Conservation (phyloP, 1,140 invertebrate genomes). For the Drosophila hydei region DNA sequence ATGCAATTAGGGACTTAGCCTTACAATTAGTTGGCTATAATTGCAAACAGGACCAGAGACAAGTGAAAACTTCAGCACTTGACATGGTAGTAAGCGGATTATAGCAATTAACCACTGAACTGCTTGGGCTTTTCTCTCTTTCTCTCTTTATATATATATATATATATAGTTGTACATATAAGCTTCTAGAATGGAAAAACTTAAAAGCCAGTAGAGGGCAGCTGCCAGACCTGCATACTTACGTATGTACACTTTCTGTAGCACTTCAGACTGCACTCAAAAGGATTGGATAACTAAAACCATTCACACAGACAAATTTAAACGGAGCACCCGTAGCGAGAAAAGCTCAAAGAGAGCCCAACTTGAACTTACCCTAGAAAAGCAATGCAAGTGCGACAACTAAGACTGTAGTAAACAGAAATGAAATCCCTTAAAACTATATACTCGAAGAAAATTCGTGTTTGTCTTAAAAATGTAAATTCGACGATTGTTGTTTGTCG, state of each 20-base stretch:
- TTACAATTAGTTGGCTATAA: constrained; percentile 48
- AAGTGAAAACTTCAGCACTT: constrained; percentile 33
- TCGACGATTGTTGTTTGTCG: too few species aligned
- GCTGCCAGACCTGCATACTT: background rate
- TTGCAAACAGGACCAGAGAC: constrained; percentile 31
- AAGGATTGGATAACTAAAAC: constrained; percentile 41
- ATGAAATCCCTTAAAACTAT: too few species aligned
- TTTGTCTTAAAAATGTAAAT: too few species aligned
- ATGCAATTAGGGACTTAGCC: constrained; percentile 47
- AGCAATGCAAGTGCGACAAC: too few species aligned
- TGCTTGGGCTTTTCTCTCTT: constrained; percentile 1
- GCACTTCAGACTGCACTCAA: constrained; percentile 44
- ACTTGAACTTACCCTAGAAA: constrained; percentile 2
- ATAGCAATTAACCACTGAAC: constrained; percentile 58
- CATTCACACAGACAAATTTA: constrained; percentile 14
- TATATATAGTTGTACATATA: background rate
- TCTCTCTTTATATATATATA: background rate
- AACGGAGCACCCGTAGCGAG: background rate
- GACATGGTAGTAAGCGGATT: constrained; percentile 64
- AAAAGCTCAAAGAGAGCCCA: background rate
- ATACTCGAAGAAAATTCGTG: too few species aligned
- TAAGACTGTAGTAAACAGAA: too few species aligned
- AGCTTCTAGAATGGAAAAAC: constrained; percentile 12
- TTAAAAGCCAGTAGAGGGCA: background rate
- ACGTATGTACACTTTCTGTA: constrained; percentile 13